Evolutionary conservation across 2,888 invertebrate genomes (phyloP).

Genomic region (Mythimna ferrago): DNA sequence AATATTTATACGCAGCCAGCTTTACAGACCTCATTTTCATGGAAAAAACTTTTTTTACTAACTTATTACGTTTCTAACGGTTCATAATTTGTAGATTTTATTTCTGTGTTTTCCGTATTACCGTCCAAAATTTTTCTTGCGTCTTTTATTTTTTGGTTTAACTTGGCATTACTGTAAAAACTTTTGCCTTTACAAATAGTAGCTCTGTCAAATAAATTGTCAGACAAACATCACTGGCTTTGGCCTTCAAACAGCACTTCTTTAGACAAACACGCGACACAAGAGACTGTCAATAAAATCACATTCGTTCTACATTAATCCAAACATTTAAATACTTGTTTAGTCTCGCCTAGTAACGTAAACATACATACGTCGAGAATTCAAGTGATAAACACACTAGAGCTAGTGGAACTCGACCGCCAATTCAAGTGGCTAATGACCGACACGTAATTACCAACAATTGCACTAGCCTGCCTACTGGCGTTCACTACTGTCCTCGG

Average conservation of each 20-base stretch:
- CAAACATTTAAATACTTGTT: slow-evolving; percentile 49
- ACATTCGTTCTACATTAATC: slow-evolving; percentile 46
- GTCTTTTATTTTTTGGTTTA: slow-evolving; percentile 15
- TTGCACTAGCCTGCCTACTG: slow-evolving; percentile 68
- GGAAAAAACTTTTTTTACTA: slow-evolving; percentile 50
- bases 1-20: slow-evolving; percentile 59
- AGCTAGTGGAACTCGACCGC: slow-evolving; percentile 56
- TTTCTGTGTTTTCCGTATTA: slow-evolving; percentile 43
- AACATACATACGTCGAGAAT: slow-evolving; percentile 41
- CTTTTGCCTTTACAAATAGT: slow-evolving; percentile 16
- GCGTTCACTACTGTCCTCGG: slow-evolving; percentile 62
- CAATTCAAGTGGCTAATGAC: slow-evolving; percentile 74
- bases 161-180: slow-evolving; percentile 29
- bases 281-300: slow-evolving; percentile 44
- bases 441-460: slow-evolving; percentile 73
- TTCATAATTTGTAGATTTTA: slow-evolving; percentile 54
- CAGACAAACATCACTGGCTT: slow-evolving; percentile 17
- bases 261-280: slow-evolving; percentile 24
- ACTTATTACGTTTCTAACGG: slow-evolving; percentile 40
- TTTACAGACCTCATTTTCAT: slow-evolving; percentile 46
- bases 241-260: slow-evolving; percentile 39
- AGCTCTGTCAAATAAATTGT: slow-evolving; percentile 18
- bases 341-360: slow-evolving; percentile 49
- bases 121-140: background rate
- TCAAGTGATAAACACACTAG: slow-evolving; percentile 54